Conservation (phyloP, 1,140 invertebrate genomes). For the Antheraea pernyi region DNA sequence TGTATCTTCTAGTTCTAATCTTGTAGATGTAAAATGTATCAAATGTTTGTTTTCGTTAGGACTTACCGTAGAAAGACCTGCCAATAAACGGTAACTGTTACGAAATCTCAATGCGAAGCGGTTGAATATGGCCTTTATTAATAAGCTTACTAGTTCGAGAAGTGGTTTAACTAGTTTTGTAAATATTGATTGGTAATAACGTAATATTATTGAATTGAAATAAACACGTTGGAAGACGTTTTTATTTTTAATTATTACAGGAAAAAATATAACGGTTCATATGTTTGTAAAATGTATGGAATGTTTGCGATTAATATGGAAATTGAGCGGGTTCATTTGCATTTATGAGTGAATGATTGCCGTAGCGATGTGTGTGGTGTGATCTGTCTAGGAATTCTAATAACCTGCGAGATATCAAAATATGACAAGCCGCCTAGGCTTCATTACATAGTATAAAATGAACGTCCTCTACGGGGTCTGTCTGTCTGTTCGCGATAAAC, state of each 20-base stretch:
- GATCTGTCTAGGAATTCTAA: background rate
- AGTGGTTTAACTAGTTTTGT: conserved; percentile 13
- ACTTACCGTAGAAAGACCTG: background rate
- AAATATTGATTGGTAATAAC: conserved; percentile 8
- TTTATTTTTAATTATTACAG: conserved; percentile 1
- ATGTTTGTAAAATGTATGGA: background rate
- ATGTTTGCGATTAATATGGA: background rate
- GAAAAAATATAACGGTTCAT: background rate
- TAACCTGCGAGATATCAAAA: too few relatives aligned
- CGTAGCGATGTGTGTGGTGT: background rate
- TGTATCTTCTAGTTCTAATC: too few relatives aligned
- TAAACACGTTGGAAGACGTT: background rate
- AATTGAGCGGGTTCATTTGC: background rate
- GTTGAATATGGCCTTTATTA: conserved; percentile 33
- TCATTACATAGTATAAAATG: background rate
- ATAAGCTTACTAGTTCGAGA: conserved; percentile 33
- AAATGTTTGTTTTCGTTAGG: too few relatives aligned
- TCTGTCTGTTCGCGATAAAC: too few relatives aligned
- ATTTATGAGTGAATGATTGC: background rate
- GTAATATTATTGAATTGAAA: conserved; percentile 11
- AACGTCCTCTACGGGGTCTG: too few relatives aligned
- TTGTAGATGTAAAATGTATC: too few relatives aligned
- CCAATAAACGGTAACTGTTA: conserved; percentile 51
- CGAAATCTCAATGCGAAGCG: conserved; percentile 36
- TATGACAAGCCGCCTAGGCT: too few relatives aligned